Evolutionary conservation across 2,797 vertebrate species (phyloP).

Genomic region (Lates japonicus): DNA sequence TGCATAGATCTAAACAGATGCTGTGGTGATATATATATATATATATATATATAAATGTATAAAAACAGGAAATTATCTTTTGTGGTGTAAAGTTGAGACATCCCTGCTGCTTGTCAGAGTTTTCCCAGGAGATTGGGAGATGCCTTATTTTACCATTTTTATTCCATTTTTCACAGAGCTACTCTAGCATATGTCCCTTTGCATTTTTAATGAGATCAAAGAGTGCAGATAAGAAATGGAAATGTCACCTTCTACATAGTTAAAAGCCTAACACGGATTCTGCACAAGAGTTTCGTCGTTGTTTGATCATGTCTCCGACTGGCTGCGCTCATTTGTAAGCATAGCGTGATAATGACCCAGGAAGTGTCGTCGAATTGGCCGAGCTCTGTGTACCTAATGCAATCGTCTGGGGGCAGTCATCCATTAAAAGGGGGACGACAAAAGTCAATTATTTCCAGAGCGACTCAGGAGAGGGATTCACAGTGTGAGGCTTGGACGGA

Average conservation of each 20-base stretch:
- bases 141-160: constrained; percentile 21
- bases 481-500: constrained; percentile 43
- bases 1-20: background rate
- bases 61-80: constrained; percentile 30
- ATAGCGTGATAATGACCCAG: constrained; percentile 53
- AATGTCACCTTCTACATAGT: constrained; percentile 49
- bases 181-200: constrained; percentile 20
- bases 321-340: constrained; percentile 51
- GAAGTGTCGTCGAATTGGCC: constrained; percentile 44
- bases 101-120: constrained; percentile 10
- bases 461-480: constrained; percentile 51
- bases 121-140: background rate
- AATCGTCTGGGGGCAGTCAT: constrained; percentile 61
- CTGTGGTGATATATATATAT: background rate
- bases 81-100: constrained; percentile 2
- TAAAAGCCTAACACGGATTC: constrained; percentile 38
- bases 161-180: constrained; percentile 18
- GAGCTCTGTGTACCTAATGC: constrained; percentile 62
- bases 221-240: constrained; percentile 44
- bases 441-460: constrained; percentile 62
- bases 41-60: no score
- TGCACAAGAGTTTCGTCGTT: constrained; percentile 23
- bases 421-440: constrained; percentile 66
- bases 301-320: constrained; percentile 47
- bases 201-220: constrained; percentile 59